These are phyloP conservation scores for Leguminivora glycinivorella DNA, from an alignment of 1,140 invertebrate species.

Conservation along the genomic window DNA sequence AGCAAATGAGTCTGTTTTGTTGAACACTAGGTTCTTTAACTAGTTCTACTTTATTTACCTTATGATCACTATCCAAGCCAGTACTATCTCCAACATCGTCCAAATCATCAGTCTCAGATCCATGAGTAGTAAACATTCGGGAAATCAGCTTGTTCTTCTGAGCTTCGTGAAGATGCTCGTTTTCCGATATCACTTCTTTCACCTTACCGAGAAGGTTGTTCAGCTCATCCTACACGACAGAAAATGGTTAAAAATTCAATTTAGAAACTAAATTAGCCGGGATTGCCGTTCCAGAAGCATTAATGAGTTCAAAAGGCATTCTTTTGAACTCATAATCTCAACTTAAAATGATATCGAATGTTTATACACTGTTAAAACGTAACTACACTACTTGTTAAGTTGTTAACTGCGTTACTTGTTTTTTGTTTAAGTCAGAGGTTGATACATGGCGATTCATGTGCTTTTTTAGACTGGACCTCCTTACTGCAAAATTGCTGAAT, in stretches of 20 bases:
- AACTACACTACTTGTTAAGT: too few relatives aligned
- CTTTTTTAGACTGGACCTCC: too few relatives aligned
- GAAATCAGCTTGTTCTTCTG: slow-evolving; percentile 82
- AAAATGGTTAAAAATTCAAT: slow-evolving; percentile 23
- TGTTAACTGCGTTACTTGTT: too few relatives aligned
- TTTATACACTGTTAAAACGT: too few relatives aligned
- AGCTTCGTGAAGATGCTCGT: slow-evolving; percentile 84
- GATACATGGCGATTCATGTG: too few relatives aligned
- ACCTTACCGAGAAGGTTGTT: slow-evolving; percentile 87
- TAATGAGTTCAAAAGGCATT: too few relatives aligned
- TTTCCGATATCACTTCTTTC: slow-evolving; percentile 89
- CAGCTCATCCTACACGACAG: slow-evolving; percentile 80
- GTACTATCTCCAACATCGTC: slow-evolving; percentile 71
- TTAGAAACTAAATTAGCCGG: too few relatives aligned
- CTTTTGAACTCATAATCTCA: too few relatives aligned
- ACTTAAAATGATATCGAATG: too few relatives aligned
- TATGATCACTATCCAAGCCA: slow-evolving; percentile 52
- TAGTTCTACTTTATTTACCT: slow-evolving; percentile 47
- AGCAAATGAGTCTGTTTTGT: slow-evolving; percentile 79
- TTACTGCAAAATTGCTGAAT: too few relatives aligned
- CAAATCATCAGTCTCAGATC: slow-evolving; percentile 76
- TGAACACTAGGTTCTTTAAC: slow-evolving; percentile 74
- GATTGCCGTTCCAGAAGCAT: too few relatives aligned
- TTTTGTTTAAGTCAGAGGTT: too few relatives aligned
- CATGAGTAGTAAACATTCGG: slow-evolving; percentile 65